phyloP scores from a whole-genome alignment of 2,888 invertebrate genomes.

The Piscicola geometra region DNA sequence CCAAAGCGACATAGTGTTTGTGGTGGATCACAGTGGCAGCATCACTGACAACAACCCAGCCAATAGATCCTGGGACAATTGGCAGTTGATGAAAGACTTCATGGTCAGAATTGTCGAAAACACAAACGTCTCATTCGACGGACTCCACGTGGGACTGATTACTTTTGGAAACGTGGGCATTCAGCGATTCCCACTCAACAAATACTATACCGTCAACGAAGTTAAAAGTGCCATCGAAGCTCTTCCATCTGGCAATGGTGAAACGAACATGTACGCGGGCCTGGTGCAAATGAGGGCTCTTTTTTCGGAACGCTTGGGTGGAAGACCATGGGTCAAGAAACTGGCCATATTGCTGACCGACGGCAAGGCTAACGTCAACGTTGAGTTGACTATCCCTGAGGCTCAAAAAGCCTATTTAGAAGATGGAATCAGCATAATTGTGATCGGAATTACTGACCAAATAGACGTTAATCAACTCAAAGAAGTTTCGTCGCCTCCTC shows the following conservation, averaged over 20 bases:
- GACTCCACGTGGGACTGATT: slow-evolving; percentile 39
- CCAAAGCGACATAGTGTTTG: slow-evolving; percentile 37
- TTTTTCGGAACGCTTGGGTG: slow-evolving; percentile 44
- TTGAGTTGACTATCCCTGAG: slow-evolving; percentile 48
- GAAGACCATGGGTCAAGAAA: slow-evolving; percentile 48
- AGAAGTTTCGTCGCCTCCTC: slow-evolving; percentile 36
- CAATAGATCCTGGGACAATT: slow-evolving; percentile 36
- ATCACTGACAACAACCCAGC: slow-evolving; percentile 36
- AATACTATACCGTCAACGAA: slow-evolving; percentile 7
- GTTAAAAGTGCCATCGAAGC: slow-evolving; percentile 30
- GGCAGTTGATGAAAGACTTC: slow-evolving; percentile 36
- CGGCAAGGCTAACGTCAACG: slow-evolving; percentile 49
- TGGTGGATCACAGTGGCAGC: slow-evolving; percentile 39
- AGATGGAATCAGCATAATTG: slow-evolving; percentile 31
- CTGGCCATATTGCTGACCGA: slow-evolving; percentile 49
- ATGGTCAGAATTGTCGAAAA: slow-evolving; percentile 6
- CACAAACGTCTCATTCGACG: slow-evolving; percentile 35
- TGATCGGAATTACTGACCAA: slow-evolving; percentile 33
- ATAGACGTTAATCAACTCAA: slow-evolving; percentile 31
- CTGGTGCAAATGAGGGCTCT: slow-evolving; percentile 5
- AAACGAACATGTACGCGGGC: slow-evolving; percentile 36
- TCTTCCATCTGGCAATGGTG: slow-evolving; percentile 27
- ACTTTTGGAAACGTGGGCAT: slow-evolving; percentile 40
- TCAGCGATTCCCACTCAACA: slow-evolving; percentile 36
- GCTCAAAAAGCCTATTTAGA: slow-evolving; percentile 40